These are phyloP conservation scores for Scaptomyza caliginosa DNA, from an alignment of 2,888 invertebrate species.

Conservation along the genomic window DNA sequence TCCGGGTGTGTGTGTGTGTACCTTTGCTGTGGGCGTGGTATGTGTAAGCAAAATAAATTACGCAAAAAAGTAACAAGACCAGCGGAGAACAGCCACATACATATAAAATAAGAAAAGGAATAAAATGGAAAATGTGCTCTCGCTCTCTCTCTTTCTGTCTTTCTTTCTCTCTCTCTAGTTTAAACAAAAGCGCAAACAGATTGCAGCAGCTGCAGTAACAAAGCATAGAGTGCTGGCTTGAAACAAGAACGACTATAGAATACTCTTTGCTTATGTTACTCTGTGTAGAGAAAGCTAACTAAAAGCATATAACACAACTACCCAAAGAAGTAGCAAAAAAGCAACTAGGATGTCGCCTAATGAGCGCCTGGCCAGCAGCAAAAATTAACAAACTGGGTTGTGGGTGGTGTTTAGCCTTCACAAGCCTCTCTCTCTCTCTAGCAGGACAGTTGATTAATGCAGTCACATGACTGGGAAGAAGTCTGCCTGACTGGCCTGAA, in stretches of 20 bases:
- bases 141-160: neutral
- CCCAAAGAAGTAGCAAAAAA: neutral
- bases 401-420: neutral
- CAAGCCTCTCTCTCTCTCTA: neutral
- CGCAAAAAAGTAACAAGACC: conserved; percentile 55
- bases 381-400: conserved; percentile 6
- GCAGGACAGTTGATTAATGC: conserved; percentile 67
- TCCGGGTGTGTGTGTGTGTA: conserved; percentile 5
- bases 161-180: conserved; percentile 4
- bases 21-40: conserved; percentile 31
- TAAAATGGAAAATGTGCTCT: conserved; percentile 16
- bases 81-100: conserved; percentile 10
- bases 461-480: conserved; percentile 47
- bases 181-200: conserved; percentile 63
- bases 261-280: too few species aligned
- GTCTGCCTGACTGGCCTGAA: conserved; percentile 1
- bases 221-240: conserved; percentile 27
- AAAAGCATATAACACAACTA: neutral
- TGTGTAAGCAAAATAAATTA: conserved; percentile 50
- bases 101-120: neutral
- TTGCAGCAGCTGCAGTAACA: conserved; percentile 25
- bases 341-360: conserved; percentile 13
- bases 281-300: too few species aligned
- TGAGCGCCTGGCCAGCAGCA: conserved; percentile 17
- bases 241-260: conserved; percentile 13